Conservation (phyloP, 2,888 invertebrate species). For the Drosophila nr. perissopoda region DNA sequence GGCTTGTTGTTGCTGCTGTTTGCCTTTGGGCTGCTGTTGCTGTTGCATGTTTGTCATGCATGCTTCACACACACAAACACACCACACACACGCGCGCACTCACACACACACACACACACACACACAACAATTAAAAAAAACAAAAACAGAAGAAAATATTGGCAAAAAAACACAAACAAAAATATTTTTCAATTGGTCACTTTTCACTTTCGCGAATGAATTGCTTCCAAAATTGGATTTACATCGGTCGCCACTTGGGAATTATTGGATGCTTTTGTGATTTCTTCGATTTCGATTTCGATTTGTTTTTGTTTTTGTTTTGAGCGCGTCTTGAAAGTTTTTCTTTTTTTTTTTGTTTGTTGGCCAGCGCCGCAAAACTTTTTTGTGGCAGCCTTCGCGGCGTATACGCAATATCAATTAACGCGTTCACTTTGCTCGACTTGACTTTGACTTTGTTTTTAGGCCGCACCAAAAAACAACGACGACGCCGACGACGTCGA, state of each 20-base stretch:
- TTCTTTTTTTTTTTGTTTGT: conserved; percentile 7
- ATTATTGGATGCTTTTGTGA: neutral
- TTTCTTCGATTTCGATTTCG: neutral
- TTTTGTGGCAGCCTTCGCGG: conserved; percentile 32
- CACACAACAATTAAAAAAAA: conserved; percentile 21
- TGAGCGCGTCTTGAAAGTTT: conserved; percentile 26
- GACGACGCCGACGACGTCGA: conserved; percentile 11
- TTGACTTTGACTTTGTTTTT: conserved; percentile 52
- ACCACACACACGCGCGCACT: conserved; percentile 4
- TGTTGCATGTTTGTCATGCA: conserved; percentile 41
- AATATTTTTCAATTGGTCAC: conserved; percentile 1
- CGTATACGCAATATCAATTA: conserved; percentile 71
- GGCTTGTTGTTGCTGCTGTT: conserved; percentile 22
- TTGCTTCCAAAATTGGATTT: neutral
- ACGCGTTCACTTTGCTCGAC: conserved; percentile 64
- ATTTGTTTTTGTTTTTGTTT: conserved; percentile 8
- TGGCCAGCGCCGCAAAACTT: conserved; percentile 17
- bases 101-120: conserved; percentile 3
- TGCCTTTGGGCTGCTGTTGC: conserved; percentile 28
- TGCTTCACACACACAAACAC: conserved; percentile 37
- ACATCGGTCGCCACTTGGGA: neutral
- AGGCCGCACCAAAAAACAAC: conserved; percentile 27
- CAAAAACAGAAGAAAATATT: conserved; percentile 22
- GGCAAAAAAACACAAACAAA: conserved; percentile 2
- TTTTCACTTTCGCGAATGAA: conserved; percentile 1